These are phyloP conservation scores for Magallana ariakensis DNA, from an alignment of 1,140 invertebrate genomes.

Conservation along the genomic window DNA sequence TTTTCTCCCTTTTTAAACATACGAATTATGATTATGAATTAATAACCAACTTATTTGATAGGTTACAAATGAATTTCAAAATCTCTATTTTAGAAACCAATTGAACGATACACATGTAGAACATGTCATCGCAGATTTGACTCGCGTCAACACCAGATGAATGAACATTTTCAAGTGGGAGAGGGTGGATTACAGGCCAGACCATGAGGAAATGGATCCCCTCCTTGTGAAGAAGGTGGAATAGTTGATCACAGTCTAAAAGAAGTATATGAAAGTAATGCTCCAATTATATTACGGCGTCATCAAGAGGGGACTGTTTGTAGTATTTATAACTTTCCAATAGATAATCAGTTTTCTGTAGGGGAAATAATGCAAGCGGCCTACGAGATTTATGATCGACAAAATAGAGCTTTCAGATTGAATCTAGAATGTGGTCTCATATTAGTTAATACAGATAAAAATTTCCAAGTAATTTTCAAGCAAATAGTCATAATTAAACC, in stretches of 20 bases:
- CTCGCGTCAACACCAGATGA: not conserved
- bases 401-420: not conserved
- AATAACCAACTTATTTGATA: too few species aligned
- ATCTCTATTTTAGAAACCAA: too few species aligned
- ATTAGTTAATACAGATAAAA: not conserved
- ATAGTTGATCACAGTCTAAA: not conserved
- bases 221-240: not conserved
- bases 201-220: not conserved
- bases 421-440: constrained; percentile 2
- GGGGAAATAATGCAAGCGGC: constrained; percentile 10
- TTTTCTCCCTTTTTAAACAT: too few species aligned
- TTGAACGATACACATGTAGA: not conserved
- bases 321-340: constrained; percentile 43
- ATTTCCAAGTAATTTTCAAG: too few species aligned
- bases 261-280: not conserved
- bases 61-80: too few species aligned
- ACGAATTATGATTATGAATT: too few species aligned
- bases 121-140: too few species aligned
- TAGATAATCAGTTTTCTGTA: constrained; percentile 29
- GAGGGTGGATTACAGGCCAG: not conserved
- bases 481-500: too few species aligned
- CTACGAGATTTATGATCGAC: not conserved
- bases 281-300: not conserved
- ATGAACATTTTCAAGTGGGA: not conserved
- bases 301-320: not conserved